Evolutionary conservation across 2,888 invertebrate species (phyloP).

Genomic region (Eupithecia pulchellata): DNA sequence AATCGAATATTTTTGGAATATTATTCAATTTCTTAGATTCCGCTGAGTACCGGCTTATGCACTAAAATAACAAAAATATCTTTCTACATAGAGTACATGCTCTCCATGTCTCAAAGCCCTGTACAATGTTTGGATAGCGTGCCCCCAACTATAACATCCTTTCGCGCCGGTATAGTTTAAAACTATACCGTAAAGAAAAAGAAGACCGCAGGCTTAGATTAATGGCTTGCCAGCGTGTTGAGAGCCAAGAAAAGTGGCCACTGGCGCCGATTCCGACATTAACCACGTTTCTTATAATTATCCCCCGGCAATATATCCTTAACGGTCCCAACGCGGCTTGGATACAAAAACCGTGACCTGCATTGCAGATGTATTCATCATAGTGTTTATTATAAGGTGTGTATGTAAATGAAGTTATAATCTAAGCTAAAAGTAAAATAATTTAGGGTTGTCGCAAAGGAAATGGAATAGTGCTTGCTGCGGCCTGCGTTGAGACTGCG

Average conservation of each 20-base stretch:
- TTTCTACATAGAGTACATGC: too few relatives aligned
- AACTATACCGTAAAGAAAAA: slow-evolving; percentile 42
- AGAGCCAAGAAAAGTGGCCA: slow-evolving; percentile 43
- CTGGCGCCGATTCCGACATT: slow-evolving; percentile 52
- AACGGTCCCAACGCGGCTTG: slow-evolving; percentile 47
- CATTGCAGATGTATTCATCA: slow-evolving; percentile 45
- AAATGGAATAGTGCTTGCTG: slow-evolving; percentile 35
- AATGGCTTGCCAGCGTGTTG: slow-evolving; percentile 52
- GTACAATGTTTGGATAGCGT: too few relatives aligned
- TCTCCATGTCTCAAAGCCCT: too few relatives aligned
- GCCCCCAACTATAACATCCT: background rate
- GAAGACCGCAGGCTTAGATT: slow-evolving; percentile 49
- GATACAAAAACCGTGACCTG: slow-evolving; percentile 47
- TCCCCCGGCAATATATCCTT: slow-evolving; percentile 49
- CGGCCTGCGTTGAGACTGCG: slow-evolving; percentile 47
- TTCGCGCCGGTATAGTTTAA: slow-evolving; percentile 20
- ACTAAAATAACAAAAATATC: too few relatives aligned
- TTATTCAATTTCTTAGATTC: too few relatives aligned
- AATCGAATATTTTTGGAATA: too few relatives aligned
- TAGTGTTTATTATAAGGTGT: slow-evolving; percentile 35
- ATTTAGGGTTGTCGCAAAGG: slow-evolving; percentile 40
- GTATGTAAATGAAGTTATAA: slow-evolving; percentile 40
- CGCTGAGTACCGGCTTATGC: too few relatives aligned
- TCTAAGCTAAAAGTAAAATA: slow-evolving; percentile 37
- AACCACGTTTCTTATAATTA: slow-evolving; percentile 61